These are phyloP conservation scores for Drosophila orena DNA, from an alignment of 1,140 invertebrate species.

Conservation along the genomic window DNA sequence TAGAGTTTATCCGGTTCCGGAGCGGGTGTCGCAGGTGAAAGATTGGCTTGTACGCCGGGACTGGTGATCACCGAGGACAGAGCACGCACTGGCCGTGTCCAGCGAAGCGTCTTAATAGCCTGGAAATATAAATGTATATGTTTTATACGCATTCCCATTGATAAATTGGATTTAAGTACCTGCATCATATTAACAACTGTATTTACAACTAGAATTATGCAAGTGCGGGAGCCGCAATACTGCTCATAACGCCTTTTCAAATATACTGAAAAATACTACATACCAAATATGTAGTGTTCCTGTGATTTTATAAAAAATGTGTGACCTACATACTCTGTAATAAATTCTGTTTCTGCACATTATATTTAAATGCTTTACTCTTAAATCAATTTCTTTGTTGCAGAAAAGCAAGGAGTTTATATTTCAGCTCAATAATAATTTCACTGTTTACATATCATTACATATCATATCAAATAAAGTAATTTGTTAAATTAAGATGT, in stretches of 20 bases:
- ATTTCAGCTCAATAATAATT: too few species aligned
- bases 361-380: too few species aligned
- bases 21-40: slow-evolving; percentile 7
- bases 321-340: neutral
- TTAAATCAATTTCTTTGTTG: too few species aligned
- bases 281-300: too few species aligned
- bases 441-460: too few species aligned
- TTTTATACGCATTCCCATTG: slow-evolving; percentile 10
- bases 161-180: slow-evolving; percentile 46
- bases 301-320: neutral
- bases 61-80: slow-evolving; percentile 39
- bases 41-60: neutral
- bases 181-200: slow-evolving; percentile 57
- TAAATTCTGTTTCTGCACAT: neutral
- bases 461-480: too few species aligned
- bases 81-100: slow-evolving; percentile 40
- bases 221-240: slow-evolving; percentile 30
- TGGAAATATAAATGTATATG: neutral
- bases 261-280: slow-evolving; percentile 6
- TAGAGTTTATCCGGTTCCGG: slow-evolving; percentile 90
- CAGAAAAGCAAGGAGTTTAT: too few species aligned
- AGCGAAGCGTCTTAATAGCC: slow-evolving; percentile 44
- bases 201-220: slow-evolving; percentile 69
- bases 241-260: slow-evolving; percentile 12
- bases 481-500: too few species aligned